Evolutionary conservation across 2,888 invertebrate species (phyloP), one percentile per base, ranked within the genome.

Genomic region (Drosophila pseudotalamancana): DNA sequence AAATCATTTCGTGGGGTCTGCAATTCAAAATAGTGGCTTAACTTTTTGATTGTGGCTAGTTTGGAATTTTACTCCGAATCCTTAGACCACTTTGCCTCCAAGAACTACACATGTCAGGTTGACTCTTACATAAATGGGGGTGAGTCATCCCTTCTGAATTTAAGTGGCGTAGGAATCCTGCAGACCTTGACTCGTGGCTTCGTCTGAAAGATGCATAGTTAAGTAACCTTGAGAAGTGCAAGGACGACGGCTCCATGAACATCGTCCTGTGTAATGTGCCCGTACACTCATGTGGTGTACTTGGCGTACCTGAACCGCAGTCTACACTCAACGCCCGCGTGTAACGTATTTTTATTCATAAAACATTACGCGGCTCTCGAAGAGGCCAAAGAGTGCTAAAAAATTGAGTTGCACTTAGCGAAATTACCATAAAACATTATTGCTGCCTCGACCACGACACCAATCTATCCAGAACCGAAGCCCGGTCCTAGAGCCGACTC

Each of bases 341-440:
- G 60, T 56, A 48, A 63, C 61, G 70, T 66, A 63, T 45, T 79
- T 70, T 76, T 84, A 87, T 87, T 80, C 87, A 83, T 70, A 80
- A 87, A 87, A 72, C 61, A 50, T 63, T 61, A 65, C 66, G 56
- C 43, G 62, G 39, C 67, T 14, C 56, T 16, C 12, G 29, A 9
- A 32, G 23, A 11, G 42, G 0, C 40, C 40, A 55, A 62, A 69
- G 48, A 48, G 51, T 54, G 59, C 50, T 37, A 37, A 75, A 64
- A 59, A 68, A 75, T 73, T 65, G 57, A 56, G 55, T 66, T 79
- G 65, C 82, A 83, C 86, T 83, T 83, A 78, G 72, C 34, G 19
- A 85, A 87, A 83, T 83, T 83, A 85, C 83, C 82, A 83, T 83
- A 82, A 78, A 72, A 62, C 64, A 74, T 72, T 82, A 78, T 78